Base-by-base conservation (phyloP, 2,888 invertebrate species). In the Lasioglossum lativentre region DNA sequence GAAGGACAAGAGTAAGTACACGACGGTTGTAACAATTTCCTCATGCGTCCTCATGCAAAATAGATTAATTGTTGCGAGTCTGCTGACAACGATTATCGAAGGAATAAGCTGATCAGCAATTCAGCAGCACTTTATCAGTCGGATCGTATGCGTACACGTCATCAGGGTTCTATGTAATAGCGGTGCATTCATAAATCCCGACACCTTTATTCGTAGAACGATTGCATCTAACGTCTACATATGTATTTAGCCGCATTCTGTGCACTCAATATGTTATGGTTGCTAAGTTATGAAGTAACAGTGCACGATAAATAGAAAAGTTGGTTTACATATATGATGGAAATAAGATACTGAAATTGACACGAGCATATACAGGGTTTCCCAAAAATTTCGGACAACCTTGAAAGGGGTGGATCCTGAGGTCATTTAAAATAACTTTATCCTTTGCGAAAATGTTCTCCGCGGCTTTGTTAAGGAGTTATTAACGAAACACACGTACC, bases 11-110 rank as follows among this genome's bases (percentile, higher is more conserved):
- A 47, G 56, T 59, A 47, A 47, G 56, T 59, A 47, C 59, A 19
- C n/a, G 66, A 42, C 42, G 75, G 70, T 38, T 79, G 72, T 70
- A 81, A 78, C 76, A 75, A 86, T 83, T 88, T 88, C 77, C 75
- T 85, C 83, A 85, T 83, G 40, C 70, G 66, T 75, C 66, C 56
- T 47, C 79, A 68, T 82, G 30, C 78, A 91, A 92, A 63, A 88
- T 90, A 91, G 88, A 89, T 92, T 90, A 86, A 93, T 92, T 92
- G 91, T 85, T 78, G 86, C 82, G 86, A 91, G 90, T 90, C 91
- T 90, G 88, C 90, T 83, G 87, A 82, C 75, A 56, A 86, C 75
- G 72, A 47, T 86, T 78, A 82, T 87, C 77, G 78, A 66, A 80
- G 75, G 73, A 83, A 78, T 38, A 30, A 78, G 73, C 66, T 75